Percentiles rank a stretch among this genome's conserved stretches.
phyloP scores from a whole-genome alignment of 2,888 invertebrate species.

The Ryuthela nishihirai region DNA sequence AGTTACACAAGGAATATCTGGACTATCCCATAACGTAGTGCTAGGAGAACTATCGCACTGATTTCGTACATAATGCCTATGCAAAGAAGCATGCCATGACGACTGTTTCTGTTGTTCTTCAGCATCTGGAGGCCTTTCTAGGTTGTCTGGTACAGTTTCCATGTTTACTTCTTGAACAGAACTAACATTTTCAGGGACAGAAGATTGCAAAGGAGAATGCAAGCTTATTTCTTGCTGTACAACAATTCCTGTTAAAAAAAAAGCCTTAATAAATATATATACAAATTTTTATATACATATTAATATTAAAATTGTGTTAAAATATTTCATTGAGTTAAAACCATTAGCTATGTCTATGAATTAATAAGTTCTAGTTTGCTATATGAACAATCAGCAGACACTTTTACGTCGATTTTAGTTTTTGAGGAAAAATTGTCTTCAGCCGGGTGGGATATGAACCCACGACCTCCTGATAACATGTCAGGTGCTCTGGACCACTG shows the following conservation, averaged over 20 bases:
- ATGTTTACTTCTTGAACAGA: constrained; percentile 31
- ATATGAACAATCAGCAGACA: too few species aligned
- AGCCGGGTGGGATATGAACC: too few species aligned
- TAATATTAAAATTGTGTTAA: too few species aligned
- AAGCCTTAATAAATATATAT: not conserved
- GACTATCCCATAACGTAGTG: constrained; percentile 33
- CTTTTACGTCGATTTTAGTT: too few species aligned
- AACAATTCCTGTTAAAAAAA: constrained; percentile 13
- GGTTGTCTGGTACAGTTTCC: constrained; percentile 35
- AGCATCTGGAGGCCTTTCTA: constrained; percentile 31
- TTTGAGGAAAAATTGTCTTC: too few species aligned
- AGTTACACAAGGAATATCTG: constrained; percentile 25
- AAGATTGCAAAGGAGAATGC: constrained; percentile 8
- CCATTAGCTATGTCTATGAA: too few species aligned
- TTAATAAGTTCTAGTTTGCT: too few species aligned
- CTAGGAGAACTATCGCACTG: constrained; percentile 22
- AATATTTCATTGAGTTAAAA: too few species aligned
- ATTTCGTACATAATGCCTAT: constrained; percentile 11
- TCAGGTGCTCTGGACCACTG: too few species aligned
- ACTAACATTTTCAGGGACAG: constrained; percentile 13
- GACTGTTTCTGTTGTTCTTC: constrained; percentile 27
- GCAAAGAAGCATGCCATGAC: constrained; percentile 19
- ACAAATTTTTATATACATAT: not conserved
- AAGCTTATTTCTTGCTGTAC: constrained; percentile 23
- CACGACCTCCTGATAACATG: too few species aligned